A percentile compares a stretch with the other conserved stretches of the same genome.
Conservation (phyloP, 2,113 vertebrate genomes). For the Pardalotus punctatus region DNA sequence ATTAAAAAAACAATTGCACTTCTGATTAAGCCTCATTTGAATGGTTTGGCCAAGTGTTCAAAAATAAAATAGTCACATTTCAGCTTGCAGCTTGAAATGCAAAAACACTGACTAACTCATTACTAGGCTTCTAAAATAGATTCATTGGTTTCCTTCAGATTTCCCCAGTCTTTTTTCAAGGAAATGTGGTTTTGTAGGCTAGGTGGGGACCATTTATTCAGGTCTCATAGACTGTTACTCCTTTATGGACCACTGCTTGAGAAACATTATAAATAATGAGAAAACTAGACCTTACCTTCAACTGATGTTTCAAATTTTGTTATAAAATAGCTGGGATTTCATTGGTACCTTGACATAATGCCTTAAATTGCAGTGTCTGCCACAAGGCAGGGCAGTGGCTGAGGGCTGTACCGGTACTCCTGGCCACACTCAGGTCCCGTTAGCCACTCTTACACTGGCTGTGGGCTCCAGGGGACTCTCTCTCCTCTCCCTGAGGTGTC, state of each 20-base stretch:
- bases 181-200: not conserved
- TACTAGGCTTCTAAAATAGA: not conserved
- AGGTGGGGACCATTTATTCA: not conserved
- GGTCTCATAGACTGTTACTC: not conserved
- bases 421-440: not conserved
- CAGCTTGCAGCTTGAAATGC: not conserved
- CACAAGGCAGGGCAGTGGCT: not conserved
- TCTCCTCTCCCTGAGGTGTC: not conserved
- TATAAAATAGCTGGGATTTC: not conserved
- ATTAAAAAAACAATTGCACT: not conserved
- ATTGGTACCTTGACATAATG: not conserved
- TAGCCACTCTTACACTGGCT: not conserved
- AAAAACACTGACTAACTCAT: not conserved
- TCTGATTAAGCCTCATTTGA: not conserved
- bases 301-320: not conserved
- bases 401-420: not conserved
- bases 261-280: not conserved
- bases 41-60: not conserved
- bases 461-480: not conserved
- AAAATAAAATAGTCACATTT: not conserved
- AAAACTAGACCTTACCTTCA: not conserved
- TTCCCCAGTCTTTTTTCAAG: not conserved
- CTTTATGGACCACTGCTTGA: not conserved
- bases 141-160: not conserved
- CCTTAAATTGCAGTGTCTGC: not conserved